Percentiles rank a stretch among this genome's conserved stretches.
Evolutionary conservation across 30 jellyfish, hydroid and myxozoan genomes (phyloP).

Genomic region (Chironex yamaguchii): DNA sequence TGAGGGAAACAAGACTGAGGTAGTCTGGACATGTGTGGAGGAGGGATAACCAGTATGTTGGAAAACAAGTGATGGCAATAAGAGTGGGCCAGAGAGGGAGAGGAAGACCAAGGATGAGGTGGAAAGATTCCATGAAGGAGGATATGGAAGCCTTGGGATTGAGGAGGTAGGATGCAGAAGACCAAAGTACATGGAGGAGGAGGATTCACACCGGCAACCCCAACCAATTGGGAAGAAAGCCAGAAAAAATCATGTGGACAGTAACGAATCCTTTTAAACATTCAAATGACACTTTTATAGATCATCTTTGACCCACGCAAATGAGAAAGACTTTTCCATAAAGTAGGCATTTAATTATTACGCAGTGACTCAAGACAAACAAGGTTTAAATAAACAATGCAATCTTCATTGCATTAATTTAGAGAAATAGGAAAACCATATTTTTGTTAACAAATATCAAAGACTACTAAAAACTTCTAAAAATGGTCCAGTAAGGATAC

Average conservation of each 20-base stretch:
- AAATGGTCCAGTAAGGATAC: neutral
- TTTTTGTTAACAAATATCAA: neutral
- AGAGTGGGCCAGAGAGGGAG: no score
- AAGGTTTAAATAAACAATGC: conserved; percentile 3
- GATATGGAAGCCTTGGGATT: no score
- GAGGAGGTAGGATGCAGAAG: no score
- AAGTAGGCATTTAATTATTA: neutral
- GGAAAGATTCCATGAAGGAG: no score
- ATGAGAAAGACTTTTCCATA: neutral
- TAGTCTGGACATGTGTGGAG: no score
- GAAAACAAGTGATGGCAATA: no score
- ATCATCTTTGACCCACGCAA: neutral
- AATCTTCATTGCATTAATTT: neutral
- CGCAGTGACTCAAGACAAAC: neutral
- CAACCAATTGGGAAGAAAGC: no score
- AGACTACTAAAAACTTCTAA: neutral
- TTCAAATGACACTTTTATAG: neutral
- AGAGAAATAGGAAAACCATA: neutral
- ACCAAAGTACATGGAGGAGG: no score
- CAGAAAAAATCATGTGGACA: conserved; percentile 10
- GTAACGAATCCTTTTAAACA: conserved; percentile 2
- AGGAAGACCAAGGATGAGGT: no score
- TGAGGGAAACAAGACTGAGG: no score
- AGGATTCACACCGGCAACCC: no score
- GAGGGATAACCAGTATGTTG: no score